phyloP scores from a whole-genome alignment of 2,113 vertebrate genomes.

The Carassius gibelio region DNA sequence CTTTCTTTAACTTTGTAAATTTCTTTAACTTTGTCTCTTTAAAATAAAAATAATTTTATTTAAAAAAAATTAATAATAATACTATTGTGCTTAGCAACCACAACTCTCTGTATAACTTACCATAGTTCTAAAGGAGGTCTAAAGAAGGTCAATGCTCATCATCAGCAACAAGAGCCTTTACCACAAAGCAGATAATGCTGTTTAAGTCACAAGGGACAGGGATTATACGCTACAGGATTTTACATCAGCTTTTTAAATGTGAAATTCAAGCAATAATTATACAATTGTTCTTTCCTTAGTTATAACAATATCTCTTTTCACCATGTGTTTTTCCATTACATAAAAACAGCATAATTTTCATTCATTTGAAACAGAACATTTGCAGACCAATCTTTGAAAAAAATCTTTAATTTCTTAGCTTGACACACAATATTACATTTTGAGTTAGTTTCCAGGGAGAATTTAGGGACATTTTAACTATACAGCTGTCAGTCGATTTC shows the following conservation, averaged over 20 bases:
- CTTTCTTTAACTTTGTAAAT: neutral
- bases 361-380: neutral
- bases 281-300: neutral
- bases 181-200: neutral
- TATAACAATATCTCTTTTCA: neutral
- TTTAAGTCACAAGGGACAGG: neutral
- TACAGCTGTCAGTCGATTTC: too few relatives aligned
- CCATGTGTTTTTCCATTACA: neutral
- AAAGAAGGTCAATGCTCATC: constrained; percentile 30
- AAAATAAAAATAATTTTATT: too few relatives aligned
- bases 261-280: constrained; percentile 6
- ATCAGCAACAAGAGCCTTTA: constrained; percentile 5
- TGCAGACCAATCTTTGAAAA: neutral
- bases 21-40: neutral
- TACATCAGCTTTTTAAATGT: neutral
- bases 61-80: neutral
- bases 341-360: neutral
- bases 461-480: too few relatives aligned
- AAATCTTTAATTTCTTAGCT: neutral
- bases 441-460: too few relatives aligned
- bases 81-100: neutral
- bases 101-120: constrained; percentile 12
- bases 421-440: neutral
- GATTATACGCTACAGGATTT: neutral
- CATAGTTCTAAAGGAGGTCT: constrained; percentile 3